phyloP scores from a whole-genome alignment of 2,797 vertebrate species.

The Remorina albescens region DNA sequence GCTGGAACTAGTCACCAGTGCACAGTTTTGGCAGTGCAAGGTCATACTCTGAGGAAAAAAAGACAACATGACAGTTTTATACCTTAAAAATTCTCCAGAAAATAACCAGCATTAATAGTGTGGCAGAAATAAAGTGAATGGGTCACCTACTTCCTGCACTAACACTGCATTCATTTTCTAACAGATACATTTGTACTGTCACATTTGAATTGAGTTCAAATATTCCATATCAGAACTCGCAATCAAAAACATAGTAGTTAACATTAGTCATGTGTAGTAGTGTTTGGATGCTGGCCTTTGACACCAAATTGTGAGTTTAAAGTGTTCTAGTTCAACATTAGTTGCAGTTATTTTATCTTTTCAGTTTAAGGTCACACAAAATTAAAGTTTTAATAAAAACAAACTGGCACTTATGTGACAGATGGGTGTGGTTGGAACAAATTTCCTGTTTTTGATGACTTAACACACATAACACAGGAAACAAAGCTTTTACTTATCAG shows the following conservation, averaged over 20 bases:
- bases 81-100: background rate
- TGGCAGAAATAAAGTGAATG: too few relatives aligned
- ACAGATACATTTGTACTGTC: too few relatives aligned
- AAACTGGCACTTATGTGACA: background rate
- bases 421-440: too few relatives aligned
- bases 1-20: slow-evolving; percentile 95
- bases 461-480: background rate
- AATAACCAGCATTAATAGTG: too few relatives aligned
- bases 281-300: background rate
- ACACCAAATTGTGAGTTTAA: background rate
- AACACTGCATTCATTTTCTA: too few relatives aligned
- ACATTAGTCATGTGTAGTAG: background rate
- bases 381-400: background rate
- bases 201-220: too few relatives aligned
- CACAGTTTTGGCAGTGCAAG: slow-evolving; percentile 89
- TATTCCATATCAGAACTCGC: too few relatives aligned
- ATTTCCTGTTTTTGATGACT: too few relatives aligned
- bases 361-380: background rate
- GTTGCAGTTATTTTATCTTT: too few relatives aligned
- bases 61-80: background rate
- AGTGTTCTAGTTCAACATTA: too few relatives aligned
- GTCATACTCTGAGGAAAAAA: slow-evolving; percentile 86
- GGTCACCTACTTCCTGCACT: too few relatives aligned
- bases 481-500: too few relatives aligned
- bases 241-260: background rate